Evolutionary conservation across 2,888 invertebrate species (phyloP).

Genomic region (Homarus gammarus): DNA sequence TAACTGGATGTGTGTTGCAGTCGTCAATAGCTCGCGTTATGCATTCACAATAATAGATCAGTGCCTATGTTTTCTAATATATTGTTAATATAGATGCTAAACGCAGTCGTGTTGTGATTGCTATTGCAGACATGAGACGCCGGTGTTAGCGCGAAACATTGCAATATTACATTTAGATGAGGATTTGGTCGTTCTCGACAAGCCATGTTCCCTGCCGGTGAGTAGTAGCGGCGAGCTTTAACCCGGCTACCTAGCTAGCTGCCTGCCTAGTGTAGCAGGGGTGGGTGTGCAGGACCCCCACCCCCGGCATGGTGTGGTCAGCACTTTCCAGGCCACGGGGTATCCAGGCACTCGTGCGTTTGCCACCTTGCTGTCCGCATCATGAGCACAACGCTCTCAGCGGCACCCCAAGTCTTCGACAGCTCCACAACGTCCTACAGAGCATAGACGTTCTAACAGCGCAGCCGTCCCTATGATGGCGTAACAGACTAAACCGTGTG

Average conservation of each 20-base stretch:
- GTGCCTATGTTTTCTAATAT: slow-evolving; percentile 29
- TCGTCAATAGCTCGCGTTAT: slow-evolving; percentile 45
- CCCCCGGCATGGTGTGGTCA: slow-evolving; percentile 54
- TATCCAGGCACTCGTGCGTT: slow-evolving; percentile 43
- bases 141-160: slow-evolving; percentile 97
- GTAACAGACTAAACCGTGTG: neutral
- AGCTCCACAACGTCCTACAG: slow-evolving; percentile 54
- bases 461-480: slow-evolving; percentile 11
- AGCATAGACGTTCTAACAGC: slow-evolving; percentile 52
- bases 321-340: slow-evolving; percentile 54
- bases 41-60: slow-evolving; percentile 47
- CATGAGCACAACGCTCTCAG: slow-evolving; percentile 31
- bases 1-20: slow-evolving; percentile 35
- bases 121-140: slow-evolving; percentile 97
- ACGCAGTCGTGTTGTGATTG: slow-evolving; percentile 51
- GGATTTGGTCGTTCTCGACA: slow-evolving; percentile 99
- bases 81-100: slow-evolving; percentile 55
- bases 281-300: slow-evolving; percentile 49
- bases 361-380: slow-evolving; percentile 28
- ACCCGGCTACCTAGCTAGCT: slow-evolving; percentile 56
- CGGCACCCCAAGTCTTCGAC: slow-evolving; percentile 16
- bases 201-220: slow-evolving; percentile 99
- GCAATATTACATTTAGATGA: slow-evolving; percentile 98
- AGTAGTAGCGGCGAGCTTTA: slow-evolving; percentile 78
- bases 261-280: slow-evolving; percentile 56